These are phyloP conservation scores for Elachura formosa DNA, from an alignment of 2,113 vertebrate species.

Conservation along the genomic window DNA sequence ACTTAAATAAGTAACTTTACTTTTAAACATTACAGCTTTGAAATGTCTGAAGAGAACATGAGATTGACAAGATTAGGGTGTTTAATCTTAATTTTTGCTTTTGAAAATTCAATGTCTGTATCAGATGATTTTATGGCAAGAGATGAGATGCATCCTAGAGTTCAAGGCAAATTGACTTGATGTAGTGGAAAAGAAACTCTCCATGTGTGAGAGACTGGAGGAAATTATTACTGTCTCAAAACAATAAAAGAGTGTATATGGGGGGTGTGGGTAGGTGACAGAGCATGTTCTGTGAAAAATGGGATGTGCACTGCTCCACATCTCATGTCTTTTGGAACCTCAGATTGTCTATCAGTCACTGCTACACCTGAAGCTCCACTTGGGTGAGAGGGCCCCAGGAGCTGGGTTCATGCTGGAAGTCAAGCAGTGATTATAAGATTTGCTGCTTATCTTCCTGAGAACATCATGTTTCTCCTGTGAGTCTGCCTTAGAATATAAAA, in stretches of 20 bases:
- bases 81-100: not conserved
- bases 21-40: not conserved
- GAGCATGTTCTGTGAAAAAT: not conserved
- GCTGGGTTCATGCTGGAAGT: not conserved
- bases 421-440: no score
- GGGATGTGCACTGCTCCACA: not conserved
- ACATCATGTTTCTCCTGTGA: not conserved
- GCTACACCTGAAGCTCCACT: not conserved
- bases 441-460: not conserved
- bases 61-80: not conserved
- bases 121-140: not conserved
- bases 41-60: not conserved
- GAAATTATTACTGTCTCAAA: not conserved
- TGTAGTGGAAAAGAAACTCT: not conserved
- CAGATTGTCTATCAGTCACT: not conserved
- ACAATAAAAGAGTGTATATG: accelerated
- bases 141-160: not conserved
- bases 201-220: not conserved
- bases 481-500: not conserved
- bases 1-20: not conserved
- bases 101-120: not conserved
- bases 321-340: accelerated
- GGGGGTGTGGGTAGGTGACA: not conserved
- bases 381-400: not conserved
- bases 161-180: not conserved